phyloP scores from a whole-genome alignment of 1,140 invertebrate genomes.

The Mya arenaria region DNA sequence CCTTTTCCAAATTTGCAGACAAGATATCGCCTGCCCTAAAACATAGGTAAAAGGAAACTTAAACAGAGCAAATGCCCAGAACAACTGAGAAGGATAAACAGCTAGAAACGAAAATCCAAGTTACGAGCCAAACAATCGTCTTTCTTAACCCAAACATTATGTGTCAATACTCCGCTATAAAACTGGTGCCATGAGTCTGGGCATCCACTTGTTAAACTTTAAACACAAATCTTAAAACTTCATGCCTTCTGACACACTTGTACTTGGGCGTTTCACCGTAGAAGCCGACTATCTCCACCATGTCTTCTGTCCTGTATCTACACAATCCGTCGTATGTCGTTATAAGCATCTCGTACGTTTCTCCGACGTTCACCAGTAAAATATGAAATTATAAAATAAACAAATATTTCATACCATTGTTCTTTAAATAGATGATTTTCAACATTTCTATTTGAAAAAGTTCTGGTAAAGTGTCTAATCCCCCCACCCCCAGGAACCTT shows the following conservation, averaged over 20 bases:
- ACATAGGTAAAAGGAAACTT: neutral
- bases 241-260: constrained; percentile 66
- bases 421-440: too few species aligned
- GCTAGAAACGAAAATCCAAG: neutral
- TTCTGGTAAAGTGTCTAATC: too few species aligned
- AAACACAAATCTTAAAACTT: too few species aligned
- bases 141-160: neutral
- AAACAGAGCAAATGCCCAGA: neutral
- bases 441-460: too few species aligned
- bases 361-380: constrained; percentile 5
- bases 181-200: too few species aligned
- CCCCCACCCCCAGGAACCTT: neutral
- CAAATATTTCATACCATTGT: too few species aligned
- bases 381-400: neutral
- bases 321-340: constrained; percentile 68
- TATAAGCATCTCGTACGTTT: constrained; percentile 68
- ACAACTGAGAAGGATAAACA: neutral
- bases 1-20: constrained; percentile 8
- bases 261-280: constrained; percentile 64
- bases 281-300: constrained; percentile 66
- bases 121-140: neutral
- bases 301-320: constrained; percentile 68
- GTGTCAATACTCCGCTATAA: neutral
- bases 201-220: too few species aligned
- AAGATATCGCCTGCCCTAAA: constrained; percentile 37